Conservation (phyloP, 2,888 invertebrate genomes). For the Meliscaeva auricollis region DNA sequence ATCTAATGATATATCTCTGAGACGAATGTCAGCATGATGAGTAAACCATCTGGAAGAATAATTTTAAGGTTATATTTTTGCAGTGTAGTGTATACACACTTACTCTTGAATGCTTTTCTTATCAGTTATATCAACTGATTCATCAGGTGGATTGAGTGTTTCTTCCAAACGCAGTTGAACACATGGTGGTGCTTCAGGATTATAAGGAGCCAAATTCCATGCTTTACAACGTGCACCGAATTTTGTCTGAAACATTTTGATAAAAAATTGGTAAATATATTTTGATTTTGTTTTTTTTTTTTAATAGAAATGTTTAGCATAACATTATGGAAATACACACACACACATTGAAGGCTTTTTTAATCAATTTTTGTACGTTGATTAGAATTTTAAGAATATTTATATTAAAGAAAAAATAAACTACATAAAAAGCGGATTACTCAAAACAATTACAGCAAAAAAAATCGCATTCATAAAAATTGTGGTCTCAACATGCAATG, state of each 20-base stretch:
- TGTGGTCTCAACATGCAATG: slow-evolving; percentile 41
- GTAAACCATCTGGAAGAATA: slow-evolving; percentile 81
- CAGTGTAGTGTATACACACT: background rate
- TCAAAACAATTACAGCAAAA: slow-evolving; percentile 38
- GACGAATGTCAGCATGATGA: slow-evolving; percentile 87
- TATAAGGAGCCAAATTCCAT: slow-evolving; percentile 89
- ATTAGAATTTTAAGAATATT: slow-evolving; percentile 2
- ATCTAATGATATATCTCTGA: slow-evolving; percentile 88
- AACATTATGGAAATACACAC: slow-evolving; percentile 41
- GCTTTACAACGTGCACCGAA: slow-evolving; percentile 92
- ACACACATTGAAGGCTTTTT: slow-evolving; percentile 38
- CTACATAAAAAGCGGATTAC: slow-evolving; percentile 54
- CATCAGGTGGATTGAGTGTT: slow-evolving; percentile 84
- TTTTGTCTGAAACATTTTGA: slow-evolving; percentile 87
- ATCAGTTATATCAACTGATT: slow-evolving; percentile 79
- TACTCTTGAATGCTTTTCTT: slow-evolving; percentile 83
- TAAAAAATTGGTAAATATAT: slow-evolving; percentile 36
- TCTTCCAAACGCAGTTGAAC: slow-evolving; percentile 88
- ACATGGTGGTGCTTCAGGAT: slow-evolving; percentile 85
- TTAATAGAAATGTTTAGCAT: background rate
- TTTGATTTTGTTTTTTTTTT: background rate
- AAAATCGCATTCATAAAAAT: slow-evolving; percentile 36
- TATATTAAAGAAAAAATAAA: slow-evolving; percentile 30
- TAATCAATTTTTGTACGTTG: background rate
- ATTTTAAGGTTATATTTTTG: background rate